phyloP scores from a whole-genome alignment of 1,140 invertebrate genomes.

The Drosophila nasuta region DNA sequence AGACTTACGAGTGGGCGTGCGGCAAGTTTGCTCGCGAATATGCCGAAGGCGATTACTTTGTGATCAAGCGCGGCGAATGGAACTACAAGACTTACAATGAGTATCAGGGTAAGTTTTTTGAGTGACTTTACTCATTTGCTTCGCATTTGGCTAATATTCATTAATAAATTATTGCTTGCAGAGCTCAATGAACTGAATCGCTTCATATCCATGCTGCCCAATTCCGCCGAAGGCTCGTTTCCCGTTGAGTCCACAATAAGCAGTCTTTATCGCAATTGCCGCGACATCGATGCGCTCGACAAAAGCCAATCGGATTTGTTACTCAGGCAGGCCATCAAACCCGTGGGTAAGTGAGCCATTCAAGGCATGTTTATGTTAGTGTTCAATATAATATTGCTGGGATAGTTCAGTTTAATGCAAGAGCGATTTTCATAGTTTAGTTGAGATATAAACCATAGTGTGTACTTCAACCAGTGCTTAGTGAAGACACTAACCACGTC shows the following conservation, averaged over 20 bases:
- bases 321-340: conserved; percentile 73
- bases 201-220: conserved; percentile 83
- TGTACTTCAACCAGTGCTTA: too few relatives aligned
- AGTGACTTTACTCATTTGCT: too few relatives aligned
- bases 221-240: conserved; percentile 63
- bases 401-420: too few relatives aligned
- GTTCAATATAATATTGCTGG: too few relatives aligned
- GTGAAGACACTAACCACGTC: too few relatives aligned
- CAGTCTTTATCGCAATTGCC: conserved; percentile 77
- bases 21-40: conserved; percentile 80
- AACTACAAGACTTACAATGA: conserved; percentile 83
- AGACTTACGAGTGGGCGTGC: conserved; percentile 83
- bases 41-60: conserved; percentile 72
- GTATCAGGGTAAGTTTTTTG: conserved; percentile 74
- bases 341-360: conserved; percentile 67
- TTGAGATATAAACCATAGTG: too few relatives aligned
- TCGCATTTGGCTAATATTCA: not conserved
- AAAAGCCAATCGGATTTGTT: conserved; percentile 80
- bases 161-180: conserved; percentile 16
- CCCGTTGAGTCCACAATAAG: conserved; percentile 76
- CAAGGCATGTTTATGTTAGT: not conserved
- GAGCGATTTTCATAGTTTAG: too few relatives aligned
- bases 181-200: conserved; percentile 82
- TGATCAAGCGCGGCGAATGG: conserved; percentile 83
- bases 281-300: conserved; percentile 77